Evolutionary conservation across 2,888 invertebrate genomes (phyloP), one percentile per base, ranked within the genome.

Genomic region (Dichetophora obliterata): DNA sequence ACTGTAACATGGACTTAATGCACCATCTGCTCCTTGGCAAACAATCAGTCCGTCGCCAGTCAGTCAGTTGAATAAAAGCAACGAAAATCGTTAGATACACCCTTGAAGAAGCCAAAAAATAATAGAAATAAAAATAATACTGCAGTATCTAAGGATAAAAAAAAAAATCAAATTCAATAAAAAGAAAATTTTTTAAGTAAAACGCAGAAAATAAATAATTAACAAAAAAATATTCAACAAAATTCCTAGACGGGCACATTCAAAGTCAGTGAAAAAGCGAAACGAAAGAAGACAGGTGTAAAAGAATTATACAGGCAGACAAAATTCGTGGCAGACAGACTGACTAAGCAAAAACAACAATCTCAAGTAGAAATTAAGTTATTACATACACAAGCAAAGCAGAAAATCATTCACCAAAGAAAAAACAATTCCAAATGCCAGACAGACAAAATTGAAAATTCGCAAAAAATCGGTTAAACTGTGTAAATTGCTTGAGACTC

Each of bases 21-120:
- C 85, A 85, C 84, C 85, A 86, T 86, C 86, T 87, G 85, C 87
- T 86, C 85, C 84, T 86, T 87, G 85, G 84, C 85, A 85, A 87
- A 86, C 83, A 82, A 83, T 85, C 86, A 87, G 85, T 86, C 84
- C 86, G 86, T 86, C 83, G 81, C 82, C 86, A 84, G 87, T 79
- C 86, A 84, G 85, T 82, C 86, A 86, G 84, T 81, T 80, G 78
- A 80, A 75, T 57, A 75, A 77, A 74, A 76, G 79, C 77, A 76
- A 74, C 77, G 66, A 50, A 73, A 34, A 14, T 59, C 54, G 70
- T 50, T 43, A 37, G 27, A n/a, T 59, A 71, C 59, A 24, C 37
- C 61, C 59, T 48, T 43, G 14, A 22, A 14, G 6, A n/a, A 68
- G 19, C 24, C 57, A 59, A 16, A 71, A 71, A 59, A 52, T 31